A percentile compares a stretch with the other conserved stretches of the same genome.
Conservation (phyloP, 2,888 invertebrate genomes). For the Anthoptus insignis region DNA sequence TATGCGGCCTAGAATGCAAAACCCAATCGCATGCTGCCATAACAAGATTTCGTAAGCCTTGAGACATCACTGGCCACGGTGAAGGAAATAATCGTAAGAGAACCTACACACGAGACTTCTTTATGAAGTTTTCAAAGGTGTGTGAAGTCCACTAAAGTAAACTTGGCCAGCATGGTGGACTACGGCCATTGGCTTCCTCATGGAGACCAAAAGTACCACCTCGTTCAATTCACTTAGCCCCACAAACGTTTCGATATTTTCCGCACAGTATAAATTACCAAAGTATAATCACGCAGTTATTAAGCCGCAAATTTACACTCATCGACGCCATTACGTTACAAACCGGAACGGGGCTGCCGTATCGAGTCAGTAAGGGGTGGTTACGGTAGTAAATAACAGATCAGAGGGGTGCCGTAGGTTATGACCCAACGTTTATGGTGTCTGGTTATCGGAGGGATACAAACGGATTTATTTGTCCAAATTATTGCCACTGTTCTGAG, state of each 20-base stretch:
- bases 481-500: conserved; percentile 19
- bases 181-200: no score
- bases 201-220: no score
- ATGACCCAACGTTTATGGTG: conserved; percentile 34
- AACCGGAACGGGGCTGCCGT: conserved; percentile 27
- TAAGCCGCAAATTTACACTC: conserved; percentile 27
- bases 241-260: background rate
- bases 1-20: no score
- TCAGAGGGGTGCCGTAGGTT: conserved; percentile 29
- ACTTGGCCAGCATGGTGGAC: no score
- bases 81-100: no score
- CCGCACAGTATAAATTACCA: conserved; percentile 5
- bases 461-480: conserved; percentile 34
- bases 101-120: no score
- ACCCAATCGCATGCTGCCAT: no score
- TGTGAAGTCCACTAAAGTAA: no score
- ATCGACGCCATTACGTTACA: conserved; percentile 18
- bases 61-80: no score
- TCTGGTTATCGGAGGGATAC: conserved; percentile 29
- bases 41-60: no score
- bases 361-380: conserved; percentile 35
- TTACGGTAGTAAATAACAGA: conserved; percentile 33
- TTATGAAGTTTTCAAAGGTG: no score
- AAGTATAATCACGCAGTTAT: conserved; percentile 25
- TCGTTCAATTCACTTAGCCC: background rate